Evolutionary conservation across 2,113 vertebrate species (phyloP).

Genomic region (Pycnonotus jocosus): DNA sequence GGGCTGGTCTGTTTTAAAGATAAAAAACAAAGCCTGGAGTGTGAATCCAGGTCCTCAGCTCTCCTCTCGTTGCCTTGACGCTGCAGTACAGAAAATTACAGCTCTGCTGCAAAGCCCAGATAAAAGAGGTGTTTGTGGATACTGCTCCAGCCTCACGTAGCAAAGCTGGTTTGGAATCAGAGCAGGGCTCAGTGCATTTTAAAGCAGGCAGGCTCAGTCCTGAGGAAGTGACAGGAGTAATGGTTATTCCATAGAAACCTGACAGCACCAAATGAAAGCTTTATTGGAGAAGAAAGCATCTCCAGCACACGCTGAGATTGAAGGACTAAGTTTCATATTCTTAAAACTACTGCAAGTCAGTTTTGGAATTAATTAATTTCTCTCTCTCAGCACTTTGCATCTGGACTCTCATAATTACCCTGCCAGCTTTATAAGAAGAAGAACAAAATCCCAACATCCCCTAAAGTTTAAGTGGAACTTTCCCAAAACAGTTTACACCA

Average conservation of each 20-base stretch:
- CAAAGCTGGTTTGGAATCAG: neutral
- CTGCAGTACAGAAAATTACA: conserved; percentile 28
- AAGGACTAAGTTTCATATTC: neutral
- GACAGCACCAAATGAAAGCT: neutral
- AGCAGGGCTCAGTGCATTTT: neutral
- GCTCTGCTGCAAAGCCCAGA: conserved; percentile 14
- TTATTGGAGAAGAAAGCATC: neutral
- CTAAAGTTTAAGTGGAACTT: neutral
- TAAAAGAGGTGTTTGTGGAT: neutral
- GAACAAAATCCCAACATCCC: neutral
- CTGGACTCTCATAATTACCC: neutral
- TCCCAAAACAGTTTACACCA: neutral
- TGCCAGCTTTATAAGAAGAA: neutral
- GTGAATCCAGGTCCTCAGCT: conserved; percentile 55
- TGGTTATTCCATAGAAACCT: neutral
- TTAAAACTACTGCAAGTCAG: neutral
- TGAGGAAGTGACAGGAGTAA: neutral
- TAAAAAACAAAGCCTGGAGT: neutral
- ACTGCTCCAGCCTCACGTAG: neutral
- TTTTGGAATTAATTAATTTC: neutral
- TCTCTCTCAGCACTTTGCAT: neutral
- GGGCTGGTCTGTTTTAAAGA: neutral
- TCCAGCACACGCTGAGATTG: neutral
- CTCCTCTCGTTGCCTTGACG: conserved; percentile 32
- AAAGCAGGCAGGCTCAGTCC: neutral